phyloP scores from a whole-genome alignment of 23 tunicate species.

The Styela clava region DNA sequence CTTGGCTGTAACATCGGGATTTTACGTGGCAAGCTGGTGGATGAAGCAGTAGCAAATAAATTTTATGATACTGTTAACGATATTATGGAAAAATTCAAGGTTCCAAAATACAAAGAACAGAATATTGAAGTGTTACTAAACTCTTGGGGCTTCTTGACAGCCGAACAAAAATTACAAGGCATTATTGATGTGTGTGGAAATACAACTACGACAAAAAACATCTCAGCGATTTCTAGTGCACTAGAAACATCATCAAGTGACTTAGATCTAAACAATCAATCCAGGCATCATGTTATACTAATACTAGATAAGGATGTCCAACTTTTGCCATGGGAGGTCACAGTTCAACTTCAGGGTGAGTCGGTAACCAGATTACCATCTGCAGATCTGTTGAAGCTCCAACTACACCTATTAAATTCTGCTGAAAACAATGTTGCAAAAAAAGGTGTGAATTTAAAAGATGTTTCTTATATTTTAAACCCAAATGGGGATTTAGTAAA shows the following conservation, averaged over 20 bases:
- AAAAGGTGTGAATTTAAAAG: conserved; percentile 38
- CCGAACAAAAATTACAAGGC: conserved; percentile 30
- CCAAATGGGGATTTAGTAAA: conserved; percentile 81
- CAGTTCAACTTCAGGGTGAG: conserved; percentile 26
- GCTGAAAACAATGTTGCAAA: not conserved
- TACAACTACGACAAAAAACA: not conserved
- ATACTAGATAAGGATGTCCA: conserved; percentile 71
- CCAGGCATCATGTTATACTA: conserved; percentile 60
- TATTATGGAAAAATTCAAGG: not conserved
- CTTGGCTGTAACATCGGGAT: not conserved
- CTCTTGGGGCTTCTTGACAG: conserved; percentile 30
- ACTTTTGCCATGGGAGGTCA: conserved; percentile 60
- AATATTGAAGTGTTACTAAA: conserved; percentile 2
- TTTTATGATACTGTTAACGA: not conserved
- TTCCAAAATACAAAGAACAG: not conserved
- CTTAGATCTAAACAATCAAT: not conserved
- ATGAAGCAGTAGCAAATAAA: not conserved
- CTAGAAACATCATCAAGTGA: conserved; percentile 3
- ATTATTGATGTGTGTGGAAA: not conserved
- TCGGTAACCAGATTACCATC: conserved; percentile 83
- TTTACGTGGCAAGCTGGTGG: conserved; percentile 3
- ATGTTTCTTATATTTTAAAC: conserved; percentile 58
- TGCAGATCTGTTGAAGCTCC: conserved; percentile 42
- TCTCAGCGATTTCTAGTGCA: not conserved
- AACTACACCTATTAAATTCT: conserved; percentile 25